Conservation (phyloP, 2,113 vertebrate genomes). For the Microtus oregoni region DNA sequence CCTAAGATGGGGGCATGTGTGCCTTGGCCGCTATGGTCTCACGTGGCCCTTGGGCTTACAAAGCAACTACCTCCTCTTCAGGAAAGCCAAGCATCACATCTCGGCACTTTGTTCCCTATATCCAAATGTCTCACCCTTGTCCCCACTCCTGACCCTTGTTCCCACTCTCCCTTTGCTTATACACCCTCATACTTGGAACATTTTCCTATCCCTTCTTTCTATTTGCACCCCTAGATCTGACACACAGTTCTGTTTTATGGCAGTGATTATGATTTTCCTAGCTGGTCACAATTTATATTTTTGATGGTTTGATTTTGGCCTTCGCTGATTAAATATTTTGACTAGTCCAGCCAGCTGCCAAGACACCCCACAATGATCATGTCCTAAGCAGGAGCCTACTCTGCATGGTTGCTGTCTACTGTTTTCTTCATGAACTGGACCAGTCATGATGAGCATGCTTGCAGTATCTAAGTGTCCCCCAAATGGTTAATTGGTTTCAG, state of each 20-base stretch:
- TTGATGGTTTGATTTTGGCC: not conserved
- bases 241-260: slow-evolving; percentile 26
- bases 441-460: not conserved
- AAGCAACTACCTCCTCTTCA: not conserved
- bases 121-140: not conserved
- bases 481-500: not conserved
- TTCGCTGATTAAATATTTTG: not conserved
- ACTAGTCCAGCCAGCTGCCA: not conserved
- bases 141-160: too few relatives aligned
- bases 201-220: not conserved
- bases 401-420: too few relatives aligned
- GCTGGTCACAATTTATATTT: slow-evolving; percentile 17
- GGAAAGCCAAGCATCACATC: fast-evolving
- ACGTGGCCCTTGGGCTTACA: not conserved
- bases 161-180: not conserved
- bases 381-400: not conserved
- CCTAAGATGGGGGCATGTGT: not conserved
- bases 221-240: not conserved
- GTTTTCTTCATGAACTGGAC: not conserved
- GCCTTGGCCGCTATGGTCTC: too few relatives aligned
- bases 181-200: not conserved
- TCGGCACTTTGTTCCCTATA: not conserved
- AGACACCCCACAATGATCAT: not conserved
- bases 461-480: not conserved
- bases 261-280: slow-evolving; percentile 15